These are phyloP conservation scores for Brachionus sp. DNA, from an alignment of 1,140 invertebrate genomes.

Conservation along the genomic window DNA sequence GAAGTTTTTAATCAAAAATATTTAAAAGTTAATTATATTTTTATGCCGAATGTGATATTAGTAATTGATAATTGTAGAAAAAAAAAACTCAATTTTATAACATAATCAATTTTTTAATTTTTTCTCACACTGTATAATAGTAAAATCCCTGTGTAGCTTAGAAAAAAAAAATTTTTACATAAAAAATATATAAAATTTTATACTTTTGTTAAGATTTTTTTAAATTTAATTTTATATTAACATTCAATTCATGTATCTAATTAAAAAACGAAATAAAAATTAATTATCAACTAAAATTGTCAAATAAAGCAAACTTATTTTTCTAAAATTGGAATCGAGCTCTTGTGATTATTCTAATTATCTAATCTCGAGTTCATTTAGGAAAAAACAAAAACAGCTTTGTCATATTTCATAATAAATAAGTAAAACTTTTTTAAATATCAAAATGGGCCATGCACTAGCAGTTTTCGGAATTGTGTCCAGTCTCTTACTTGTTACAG, in stretches of 20 bases:
- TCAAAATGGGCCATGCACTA: not conserved
- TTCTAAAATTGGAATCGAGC: not conserved
- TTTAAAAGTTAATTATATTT: too few species aligned
- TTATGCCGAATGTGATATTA: too few species aligned
- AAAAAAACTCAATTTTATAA: too few species aligned
- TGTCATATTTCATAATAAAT: not conserved
- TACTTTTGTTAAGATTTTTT: not conserved
- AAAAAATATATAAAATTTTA: not conserved
- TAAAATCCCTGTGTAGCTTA: too few species aligned
- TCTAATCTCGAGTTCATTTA: not conserved
- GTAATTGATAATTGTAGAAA: too few species aligned
- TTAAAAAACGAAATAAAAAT: not conserved
- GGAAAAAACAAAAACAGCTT: not conserved
- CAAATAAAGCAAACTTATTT: not conserved
- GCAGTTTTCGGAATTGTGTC: constrained; percentile 11
- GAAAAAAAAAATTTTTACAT: too few species aligned
- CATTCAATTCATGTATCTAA: not conserved
- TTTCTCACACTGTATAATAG: too few species aligned
- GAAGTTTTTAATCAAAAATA: too few species aligned
- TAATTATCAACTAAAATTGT: not conserved
- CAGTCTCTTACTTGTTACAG: not conserved
- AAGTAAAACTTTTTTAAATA: not conserved
- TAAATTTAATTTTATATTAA: not conserved
- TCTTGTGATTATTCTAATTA: not conserved
- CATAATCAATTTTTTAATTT: too few species aligned